phyloP scores from a whole-genome alignment of 2,113 vertebrate genomes.

The Nettapus auritus region DNA sequence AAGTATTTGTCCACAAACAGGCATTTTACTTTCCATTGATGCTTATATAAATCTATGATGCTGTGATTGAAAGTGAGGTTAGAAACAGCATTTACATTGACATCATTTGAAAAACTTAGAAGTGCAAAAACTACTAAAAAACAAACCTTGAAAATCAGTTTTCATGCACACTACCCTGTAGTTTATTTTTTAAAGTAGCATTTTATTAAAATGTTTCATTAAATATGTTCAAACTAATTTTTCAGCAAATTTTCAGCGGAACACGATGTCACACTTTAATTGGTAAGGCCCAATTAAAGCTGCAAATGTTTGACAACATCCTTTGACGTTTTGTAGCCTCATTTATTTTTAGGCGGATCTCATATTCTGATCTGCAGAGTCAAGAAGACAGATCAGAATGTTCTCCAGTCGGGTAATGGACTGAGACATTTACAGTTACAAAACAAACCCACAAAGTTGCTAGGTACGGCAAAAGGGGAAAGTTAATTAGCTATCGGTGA shows the following conservation, averaged over 20 bases:
- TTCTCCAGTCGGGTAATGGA: constrained; percentile 33
- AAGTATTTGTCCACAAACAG: not conserved
- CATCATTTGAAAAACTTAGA: not conserved
- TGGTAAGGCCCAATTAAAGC: not conserved
- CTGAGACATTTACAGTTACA: constrained; percentile 13
- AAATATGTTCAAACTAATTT: not conserved
- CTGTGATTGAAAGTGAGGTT: not conserved
- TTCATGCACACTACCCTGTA: not conserved
- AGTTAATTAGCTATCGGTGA: constrained; percentile 39
- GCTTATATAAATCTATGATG: not conserved
- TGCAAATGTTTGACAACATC: constrained; percentile 14
- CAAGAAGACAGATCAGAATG: not conserved
- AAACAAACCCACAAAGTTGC: constrained; percentile 41
- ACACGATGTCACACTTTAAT: not conserved
- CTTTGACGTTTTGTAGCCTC: not conserved
- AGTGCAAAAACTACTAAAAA: not conserved
- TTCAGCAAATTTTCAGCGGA: not conserved
- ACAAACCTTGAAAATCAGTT: not conserved
- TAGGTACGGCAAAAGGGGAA: constrained; percentile 10
- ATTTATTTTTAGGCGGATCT: not conserved
- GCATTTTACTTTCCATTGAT: not conserved
- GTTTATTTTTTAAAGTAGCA: not conserved
- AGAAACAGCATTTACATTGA: not conserved
- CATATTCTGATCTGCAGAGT: constrained; percentile 10
- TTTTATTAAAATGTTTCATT: not conserved